Evolutionary conservation across 2,888 invertebrate species (phyloP), one percentile per base, ranked within the genome.

Genomic region (Drosophila kuntzei): DNA sequence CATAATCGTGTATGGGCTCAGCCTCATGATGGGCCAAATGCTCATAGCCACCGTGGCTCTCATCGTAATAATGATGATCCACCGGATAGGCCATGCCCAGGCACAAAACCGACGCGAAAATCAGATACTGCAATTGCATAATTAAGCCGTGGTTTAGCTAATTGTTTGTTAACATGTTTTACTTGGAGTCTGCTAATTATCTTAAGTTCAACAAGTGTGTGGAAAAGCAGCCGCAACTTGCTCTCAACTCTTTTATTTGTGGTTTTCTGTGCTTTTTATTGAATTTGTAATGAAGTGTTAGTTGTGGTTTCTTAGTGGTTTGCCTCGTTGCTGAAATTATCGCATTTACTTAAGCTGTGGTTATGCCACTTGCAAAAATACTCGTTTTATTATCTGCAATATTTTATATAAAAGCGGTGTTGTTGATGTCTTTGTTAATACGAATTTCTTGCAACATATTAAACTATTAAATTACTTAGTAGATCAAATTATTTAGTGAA

Each of bases 41-140:
- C 76, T 90, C 91, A 47, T 90, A 91, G 53, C 89, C 90, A 9
- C 82, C 86, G 36, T 85, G 80, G 34, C 89, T 81, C 64, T 90
- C 87, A 55, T 90, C 90, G 53, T 90, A 91, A 47, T 90, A 87
- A 49, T 92, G 91, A 69, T 92, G 91, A 43, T 92, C 92, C 79
- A 92, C 63, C 53, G 92, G 92, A 76, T 91, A 92, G 46, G 92
- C 92, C 63, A 92, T 67, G 67, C 91, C 87, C 54, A 92, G 72
- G 75, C 91, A 92, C 32, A 92, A 51, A 34, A 89, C 90, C 66
- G 92, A 91, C 65, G 92, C 91, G 71, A 92, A 92, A 79, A 92
- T 87, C 76, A 92, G 79, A 86, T 91, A 91, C 92, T 92, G 79
- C 37, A 86, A 76, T 80, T 66, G 66, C 77, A 87, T 87, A 81